Evolutionary conservation across 35 echinoderm and acorn worm species (phyloP), one percentile per base, ranked within the genome.

Genomic region (Heliocidaris tuberculata): DNA sequence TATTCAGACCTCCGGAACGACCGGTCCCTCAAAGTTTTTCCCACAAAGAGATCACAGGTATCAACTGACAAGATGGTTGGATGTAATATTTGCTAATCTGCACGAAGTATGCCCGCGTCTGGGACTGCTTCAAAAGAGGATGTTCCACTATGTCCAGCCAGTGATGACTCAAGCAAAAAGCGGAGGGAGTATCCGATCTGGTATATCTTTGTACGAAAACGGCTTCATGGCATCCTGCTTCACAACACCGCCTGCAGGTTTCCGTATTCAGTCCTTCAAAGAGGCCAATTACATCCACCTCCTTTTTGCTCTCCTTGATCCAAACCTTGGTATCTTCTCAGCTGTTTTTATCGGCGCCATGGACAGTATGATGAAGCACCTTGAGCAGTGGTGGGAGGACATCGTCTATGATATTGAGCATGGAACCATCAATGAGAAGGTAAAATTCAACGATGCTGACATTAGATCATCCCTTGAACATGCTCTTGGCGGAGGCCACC

Each of bases 201-300:
- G 94, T 0, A 8, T 78, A 5, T 61, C 88, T 32, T 93, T 95
- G 9, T 19, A 86, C 6, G 95, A 95, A 29, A n/a, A 47, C 12
- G 92, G 56, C 13, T 19, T 31, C 21, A 31, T 15, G 9, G 16
- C 6, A n/a, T 50, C 10, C 13, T 92, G 17, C 31, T 91, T 32
- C 52, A 49, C 50, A 0, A 86, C 95, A 8, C 96, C 97, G 6
- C 85, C 54, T 61, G 93, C 78, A 17, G 96, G 92, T 19, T 95
- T 93, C 31, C 13, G 29, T 50, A 98, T 98, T 42, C 94, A 15
- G 32, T 95, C 97, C 12, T 49, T 92, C 31, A 59, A 70, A n/a
- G 97, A 98, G 47, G 94, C 97, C 19, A 48, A 48, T n/a, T 98
- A 98, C 42, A 65, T 98, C 13, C 86, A 95, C 65, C 85, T 98